Evolutionary conservation across 2,797 vertebrate species (phyloP).

Genomic region (Manis javanica): DNA sequence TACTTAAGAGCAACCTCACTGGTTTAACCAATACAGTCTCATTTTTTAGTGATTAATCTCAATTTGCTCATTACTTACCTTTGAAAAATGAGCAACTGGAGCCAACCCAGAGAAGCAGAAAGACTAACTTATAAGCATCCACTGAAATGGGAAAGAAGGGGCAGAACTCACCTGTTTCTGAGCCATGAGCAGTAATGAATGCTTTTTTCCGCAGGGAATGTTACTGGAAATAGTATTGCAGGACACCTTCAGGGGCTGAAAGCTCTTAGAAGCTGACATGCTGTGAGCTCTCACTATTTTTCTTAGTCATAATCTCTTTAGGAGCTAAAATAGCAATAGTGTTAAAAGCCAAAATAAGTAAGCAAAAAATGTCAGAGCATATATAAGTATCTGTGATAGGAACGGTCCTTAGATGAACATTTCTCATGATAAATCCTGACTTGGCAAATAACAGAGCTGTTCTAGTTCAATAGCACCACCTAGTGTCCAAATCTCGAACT

Average conservation of each 20-base stretch:
- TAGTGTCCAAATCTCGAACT: background rate
- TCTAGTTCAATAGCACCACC: conserved; percentile 12
- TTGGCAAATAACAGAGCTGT: background rate
- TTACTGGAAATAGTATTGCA: too few species aligned
- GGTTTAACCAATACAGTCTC: background rate
- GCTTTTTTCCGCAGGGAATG: too few species aligned
- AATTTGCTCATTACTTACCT: background rate
- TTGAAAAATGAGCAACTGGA: background rate
- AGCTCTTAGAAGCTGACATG: background rate
- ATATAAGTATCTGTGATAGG: background rate
- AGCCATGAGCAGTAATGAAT: background rate
- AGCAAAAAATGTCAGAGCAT: background rate
- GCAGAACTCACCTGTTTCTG: background rate
- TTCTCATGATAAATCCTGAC: background rate
- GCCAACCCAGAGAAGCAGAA: background rate
- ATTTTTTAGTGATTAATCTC: background rate
- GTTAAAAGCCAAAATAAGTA: conserved; percentile 34
- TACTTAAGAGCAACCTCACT: background rate
- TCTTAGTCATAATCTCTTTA: conserved; percentile 1
- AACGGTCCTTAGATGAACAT: background rate
- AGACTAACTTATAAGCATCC: background rate
- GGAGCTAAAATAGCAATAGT: conserved; percentile 24
- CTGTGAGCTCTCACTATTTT: background rate
- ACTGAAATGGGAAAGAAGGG: background rate
- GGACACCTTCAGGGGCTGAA: too few species aligned